Base-by-base conservation (phyloP, 2,113 vertebrate genomes). In the Oryzias celebensis region DNA sequence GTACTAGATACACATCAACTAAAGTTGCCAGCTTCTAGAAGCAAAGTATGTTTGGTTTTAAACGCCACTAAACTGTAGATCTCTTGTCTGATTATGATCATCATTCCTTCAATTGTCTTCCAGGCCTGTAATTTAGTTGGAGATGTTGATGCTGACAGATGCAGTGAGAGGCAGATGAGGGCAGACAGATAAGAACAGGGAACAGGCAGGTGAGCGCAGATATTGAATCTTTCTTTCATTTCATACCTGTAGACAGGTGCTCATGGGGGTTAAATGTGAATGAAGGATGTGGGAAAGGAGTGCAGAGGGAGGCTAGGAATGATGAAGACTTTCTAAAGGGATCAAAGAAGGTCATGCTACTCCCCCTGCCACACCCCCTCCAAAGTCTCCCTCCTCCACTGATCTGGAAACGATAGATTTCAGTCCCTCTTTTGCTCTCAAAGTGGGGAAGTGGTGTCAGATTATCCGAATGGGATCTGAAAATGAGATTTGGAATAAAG, bases 181-280 rank as follows among this genome's bases (percentile, higher is more conserved):
- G 52, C 18, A 63, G 28, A n/a, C 52, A 64, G 78, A 78, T 77
- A 86, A 76, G 61, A 23, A 15, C 31, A 61, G 66, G 28, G 66
- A 56, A 42, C 75, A 59, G 52, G 50, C 73, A 68, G 72, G 72
- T 75, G 73, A 81, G 76, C 49, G 67, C 31, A 49, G 63, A 76
- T 72, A 62, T 50, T 77, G 66, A 75, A 58, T 83, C 66, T 59
- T 63, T 67, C 73, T 83, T 70, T 78, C 61, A 85, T 87, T 84
- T 89, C 86, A 81, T 87, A 88, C 85, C 88, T 90, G 90, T 22
- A 64, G 83, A 91, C 90, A 91, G 90, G 90, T 91, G 90, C 74
- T 89, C 88, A 87, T 88, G 84, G 90, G 76, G 71, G 69, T 68
- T 62, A 51, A 75, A 68, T 62, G 43, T 66, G 64, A 52, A 18